Evolutionary conservation across 2,113 vertebrate species (phyloP).

Genomic region (Onychostruthus taczanowskii): DNA sequence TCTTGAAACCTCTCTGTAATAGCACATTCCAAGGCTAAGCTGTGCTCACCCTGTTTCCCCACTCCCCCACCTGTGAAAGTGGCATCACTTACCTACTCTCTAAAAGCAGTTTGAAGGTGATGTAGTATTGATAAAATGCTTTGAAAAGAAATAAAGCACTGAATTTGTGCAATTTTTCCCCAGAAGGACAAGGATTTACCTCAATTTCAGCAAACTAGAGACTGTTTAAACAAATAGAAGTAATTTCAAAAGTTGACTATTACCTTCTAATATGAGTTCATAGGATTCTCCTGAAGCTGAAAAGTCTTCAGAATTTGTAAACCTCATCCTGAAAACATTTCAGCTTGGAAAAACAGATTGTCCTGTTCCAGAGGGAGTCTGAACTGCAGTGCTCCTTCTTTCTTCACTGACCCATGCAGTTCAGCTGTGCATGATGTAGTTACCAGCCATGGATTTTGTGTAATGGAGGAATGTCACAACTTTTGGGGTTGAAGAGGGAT

Average conservation of each 20-base stretch:
- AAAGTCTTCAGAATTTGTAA: background rate
- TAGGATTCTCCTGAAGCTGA: background rate
- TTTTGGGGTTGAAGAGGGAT: background rate
- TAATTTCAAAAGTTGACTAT: background rate
- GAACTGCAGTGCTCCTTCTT: background rate
- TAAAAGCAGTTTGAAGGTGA: background rate
- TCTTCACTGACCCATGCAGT: background rate
- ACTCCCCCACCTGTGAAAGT: background rate
- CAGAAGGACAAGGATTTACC: background rate
- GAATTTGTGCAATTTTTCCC: background rate
- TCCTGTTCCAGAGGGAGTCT: background rate
- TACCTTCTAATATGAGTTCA: background rate
- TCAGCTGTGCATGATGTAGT: fast-evolving
- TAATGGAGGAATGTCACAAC: background rate
- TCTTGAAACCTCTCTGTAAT: background rate
- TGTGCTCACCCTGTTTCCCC: background rate
- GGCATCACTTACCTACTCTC: background rate
- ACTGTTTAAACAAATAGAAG: background rate
- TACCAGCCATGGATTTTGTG: background rate
- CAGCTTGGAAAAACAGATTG: background rate
- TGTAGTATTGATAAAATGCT: background rate
- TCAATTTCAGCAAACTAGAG: background rate
- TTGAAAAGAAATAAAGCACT: background rate
- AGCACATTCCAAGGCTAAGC: background rate
- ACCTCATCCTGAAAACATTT: background rate